These are phyloP conservation scores for Alouatta palliata DNA, from an alignment of 2,113 vertebrate genomes.

Conservation along the genomic window DNA sequence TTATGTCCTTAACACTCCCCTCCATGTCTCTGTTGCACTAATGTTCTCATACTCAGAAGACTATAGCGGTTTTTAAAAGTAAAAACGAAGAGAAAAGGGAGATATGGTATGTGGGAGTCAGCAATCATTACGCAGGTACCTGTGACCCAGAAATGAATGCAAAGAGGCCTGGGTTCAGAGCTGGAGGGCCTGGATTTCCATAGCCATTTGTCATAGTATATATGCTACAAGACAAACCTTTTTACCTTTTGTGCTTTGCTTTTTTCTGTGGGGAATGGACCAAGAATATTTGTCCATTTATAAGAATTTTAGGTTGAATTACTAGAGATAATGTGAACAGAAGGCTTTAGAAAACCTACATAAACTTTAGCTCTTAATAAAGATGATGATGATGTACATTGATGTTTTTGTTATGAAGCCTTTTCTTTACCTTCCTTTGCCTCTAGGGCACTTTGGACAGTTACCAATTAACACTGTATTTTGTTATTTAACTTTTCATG, in stretches of 20 bases:
- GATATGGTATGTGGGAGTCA: not conserved
- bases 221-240: not conserved
- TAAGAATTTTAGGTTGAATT: not conserved
- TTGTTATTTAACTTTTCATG: not conserved
- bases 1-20: not conserved
- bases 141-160: not conserved
- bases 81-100: accelerated
- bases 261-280: not conserved
- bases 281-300: not conserved
- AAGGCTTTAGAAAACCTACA: not conserved
- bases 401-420: not conserved
- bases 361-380: not conserved
- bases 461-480: not conserved
- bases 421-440: not conserved
- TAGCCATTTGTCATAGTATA: not conserved
- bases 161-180: not conserved
- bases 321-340: not conserved
- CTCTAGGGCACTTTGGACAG: not conserved
- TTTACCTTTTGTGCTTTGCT: not conserved
- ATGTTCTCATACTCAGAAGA: not conserved
- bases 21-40: not conserved
- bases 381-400: not conserved
- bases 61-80: not conserved
- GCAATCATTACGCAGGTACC: not conserved
- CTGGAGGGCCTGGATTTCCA: not conserved